Base-by-base conservation (phyloP, 2,113 vertebrate species). In the Peromyscus polionotus region DNA sequence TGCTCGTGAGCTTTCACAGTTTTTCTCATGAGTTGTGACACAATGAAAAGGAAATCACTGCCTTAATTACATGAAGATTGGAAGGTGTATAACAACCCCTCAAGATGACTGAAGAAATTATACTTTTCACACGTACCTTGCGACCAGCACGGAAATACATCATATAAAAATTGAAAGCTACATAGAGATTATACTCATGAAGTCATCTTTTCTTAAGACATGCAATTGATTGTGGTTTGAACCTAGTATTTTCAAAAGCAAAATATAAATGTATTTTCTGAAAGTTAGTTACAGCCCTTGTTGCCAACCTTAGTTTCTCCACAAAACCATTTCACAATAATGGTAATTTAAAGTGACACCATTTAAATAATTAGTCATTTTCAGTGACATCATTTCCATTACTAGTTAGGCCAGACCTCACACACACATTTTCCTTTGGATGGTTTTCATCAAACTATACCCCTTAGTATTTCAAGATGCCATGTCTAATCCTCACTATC, bases 51-150 rank as follows among this genome's bases (percentile, higher is more conserved):
- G 96, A 97, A 98, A 93, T 91, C 95, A 96, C 94, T 97, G 95
- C 96, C 97, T 98, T 98, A 97, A 98, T 98, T 97, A 97, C 94
- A 95, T 3, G 75, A 97, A 98, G 93, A 98, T 98, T 96, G 89
- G 97, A 97, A 97, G 96, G 94, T 98, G 89, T 96, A 59, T 95
- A 97, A 97, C 95, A 97, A 89, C 76, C 95, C 93, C 94, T 97
- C 93, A 93, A 96, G 75, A 97, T 88, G 89, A 97, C 89, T 91
- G 95, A 95, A 96, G 95, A 97, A 95, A 96, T 92, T 90, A 63
- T 91, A 94, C 73, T 84, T 48, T 89, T 87, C 94, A 94, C 75
- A 80, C 28, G 96, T 94, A 93, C 68, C 85, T 93, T 61, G 89
- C 93, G 77, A 96, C 73, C 80, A 90, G n/a, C 13, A 5, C 85